Evolutionary conservation across 2,888 invertebrate genomes (phyloP).

Genomic region (Danaus chrysippus): DNA sequence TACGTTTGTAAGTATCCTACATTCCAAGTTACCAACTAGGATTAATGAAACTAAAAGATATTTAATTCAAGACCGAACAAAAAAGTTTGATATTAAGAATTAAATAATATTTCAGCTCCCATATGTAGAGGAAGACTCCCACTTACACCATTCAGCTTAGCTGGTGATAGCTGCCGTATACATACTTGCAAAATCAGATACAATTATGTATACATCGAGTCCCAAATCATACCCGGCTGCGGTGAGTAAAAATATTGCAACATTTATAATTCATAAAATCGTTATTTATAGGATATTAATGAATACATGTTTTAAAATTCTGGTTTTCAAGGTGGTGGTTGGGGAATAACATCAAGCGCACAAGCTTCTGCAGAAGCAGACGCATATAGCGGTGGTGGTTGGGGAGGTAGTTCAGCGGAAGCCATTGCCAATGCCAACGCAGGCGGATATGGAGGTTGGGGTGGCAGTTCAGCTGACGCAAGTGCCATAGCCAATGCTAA

Average conservation of each 20-base stretch:
- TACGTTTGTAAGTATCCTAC: slow-evolving; percentile 53
- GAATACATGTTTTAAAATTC: no score
- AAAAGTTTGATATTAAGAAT: not conserved
- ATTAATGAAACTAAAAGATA: not conserved
- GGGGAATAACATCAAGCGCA: not conserved
- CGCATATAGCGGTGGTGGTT: not conserved
- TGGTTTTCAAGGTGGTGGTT: not conserved
- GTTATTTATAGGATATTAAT: no score
- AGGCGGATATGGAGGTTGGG: not conserved
- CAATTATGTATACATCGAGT: slow-evolving; percentile 60
- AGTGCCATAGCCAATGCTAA: slow-evolving; percentile 20
- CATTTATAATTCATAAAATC: not conserved
- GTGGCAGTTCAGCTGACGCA: slow-evolving; percentile 16
- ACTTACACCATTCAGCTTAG: slow-evolving; percentile 47
- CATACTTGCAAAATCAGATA: slow-evolving; percentile 56
- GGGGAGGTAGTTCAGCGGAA: slow-evolving; percentile 22
- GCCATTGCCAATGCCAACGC: slow-evolving; percentile 24
- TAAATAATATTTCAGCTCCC: slow-evolving; percentile 43
- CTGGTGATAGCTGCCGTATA: slow-evolving; percentile 46
- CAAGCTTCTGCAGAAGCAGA: slow-evolving; percentile 10
- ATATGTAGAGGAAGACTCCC: slow-evolving; percentile 48
- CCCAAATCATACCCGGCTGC: slow-evolving; percentile 35
- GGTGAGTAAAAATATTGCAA: not conserved
- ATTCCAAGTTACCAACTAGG: not conserved
- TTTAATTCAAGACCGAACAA: not conserved